Conservation (phyloP, 2,888 invertebrate species). For the Lithophane semibrunnea region DNA sequence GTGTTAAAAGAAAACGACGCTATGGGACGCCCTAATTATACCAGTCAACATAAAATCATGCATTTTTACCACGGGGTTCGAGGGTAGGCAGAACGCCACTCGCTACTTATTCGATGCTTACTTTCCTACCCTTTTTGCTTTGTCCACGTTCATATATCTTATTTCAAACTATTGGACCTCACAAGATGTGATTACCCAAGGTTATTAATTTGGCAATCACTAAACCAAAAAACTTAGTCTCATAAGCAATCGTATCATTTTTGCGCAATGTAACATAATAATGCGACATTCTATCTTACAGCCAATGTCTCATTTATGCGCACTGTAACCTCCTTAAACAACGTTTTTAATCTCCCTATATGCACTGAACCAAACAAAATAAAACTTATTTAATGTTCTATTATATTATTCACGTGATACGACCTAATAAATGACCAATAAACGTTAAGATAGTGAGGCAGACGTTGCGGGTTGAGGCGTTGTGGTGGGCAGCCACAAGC, state of each 20-base stretch:
- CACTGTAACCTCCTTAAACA: background rate
- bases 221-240: background rate
- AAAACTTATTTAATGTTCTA: constrained; percentile 4
- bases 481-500: constrained; percentile 32
- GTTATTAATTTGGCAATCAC: background rate
- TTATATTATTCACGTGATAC: constrained; percentile 25
- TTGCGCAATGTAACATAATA: background rate
- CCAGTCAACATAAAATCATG: background rate
- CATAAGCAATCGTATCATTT: background rate
- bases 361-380: background rate
- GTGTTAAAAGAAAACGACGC: background rate
- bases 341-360: background rate
- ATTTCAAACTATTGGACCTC: background rate
- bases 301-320: background rate
- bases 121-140: background rate
- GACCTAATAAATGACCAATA: constrained; percentile 58
- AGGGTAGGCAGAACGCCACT: background rate
- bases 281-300: background rate
- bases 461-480: constrained; percentile 40
- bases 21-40: background rate
- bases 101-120: background rate
- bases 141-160: too few relatives aligned
- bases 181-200: background rate
- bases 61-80: background rate
- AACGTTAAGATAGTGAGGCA: constrained; percentile 51